Percentiles rank a stretch among this genome's conserved stretches.
These are phyloP conservation scores for Excalfactoria chinensis DNA, from an alignment of 2,113 vertebrate species.

Conservation along the genomic window DNA sequence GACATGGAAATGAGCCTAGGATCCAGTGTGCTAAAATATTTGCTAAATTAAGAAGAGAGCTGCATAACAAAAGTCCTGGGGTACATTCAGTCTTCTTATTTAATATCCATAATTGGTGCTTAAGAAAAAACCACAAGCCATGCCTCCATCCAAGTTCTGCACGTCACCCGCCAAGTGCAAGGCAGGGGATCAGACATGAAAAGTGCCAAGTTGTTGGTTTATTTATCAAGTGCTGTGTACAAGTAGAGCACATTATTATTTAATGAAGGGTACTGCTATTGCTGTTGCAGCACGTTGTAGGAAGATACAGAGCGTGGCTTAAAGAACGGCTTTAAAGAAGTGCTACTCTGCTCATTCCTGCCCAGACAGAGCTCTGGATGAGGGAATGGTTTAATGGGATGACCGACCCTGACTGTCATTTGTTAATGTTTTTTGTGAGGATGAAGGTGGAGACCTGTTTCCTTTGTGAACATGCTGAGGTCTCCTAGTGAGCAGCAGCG, in stretches of 20 bases:
- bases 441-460: background rate
- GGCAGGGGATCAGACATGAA: background rate
- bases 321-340: background rate
- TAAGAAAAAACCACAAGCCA: background rate
- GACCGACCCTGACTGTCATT: background rate
- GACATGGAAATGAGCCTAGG: background rate
- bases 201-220: slow-evolving; percentile 37
- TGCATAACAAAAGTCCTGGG: background rate
- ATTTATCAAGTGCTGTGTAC: slow-evolving; percentile 34
- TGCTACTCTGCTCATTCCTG: background rate
- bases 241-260: slow-evolving; percentile 14
- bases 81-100: background rate
- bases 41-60: slow-evolving; percentile 3
- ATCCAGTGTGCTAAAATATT: slow-evolving; percentile 5
- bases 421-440: background rate
- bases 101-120: background rate
- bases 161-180: background rate
- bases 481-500: background rate
- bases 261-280: background rate
- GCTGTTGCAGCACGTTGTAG: background rate
- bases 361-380: background rate
- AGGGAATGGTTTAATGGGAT: background rate
- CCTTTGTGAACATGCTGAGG: background rate
- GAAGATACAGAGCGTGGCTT: background rate
- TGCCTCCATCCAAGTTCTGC: background rate